Evolutionary conservation across 2,113 vertebrate genomes (phyloP), one percentile per base, ranked within the genome.

Genomic region (Hyaena hyaena): DNA sequence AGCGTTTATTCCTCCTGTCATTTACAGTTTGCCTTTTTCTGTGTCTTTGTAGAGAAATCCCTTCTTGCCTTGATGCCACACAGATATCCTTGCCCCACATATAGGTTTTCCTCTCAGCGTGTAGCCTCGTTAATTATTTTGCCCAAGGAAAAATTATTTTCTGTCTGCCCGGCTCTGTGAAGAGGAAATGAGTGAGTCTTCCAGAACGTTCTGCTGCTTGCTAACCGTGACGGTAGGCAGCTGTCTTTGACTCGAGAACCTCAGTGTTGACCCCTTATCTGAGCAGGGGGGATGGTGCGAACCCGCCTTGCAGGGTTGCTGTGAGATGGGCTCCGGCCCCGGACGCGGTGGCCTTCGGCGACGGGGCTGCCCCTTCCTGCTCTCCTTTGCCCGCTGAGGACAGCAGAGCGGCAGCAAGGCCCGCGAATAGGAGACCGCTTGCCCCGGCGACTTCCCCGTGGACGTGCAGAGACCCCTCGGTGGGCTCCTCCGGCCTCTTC

Each of bases 291-390:
- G 28, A 43, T 33, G 33, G n/a, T 48, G 39, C 24, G n/a, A 69
- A 39, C 21, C 79, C 28, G n/a, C 28, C 19, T 68, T 9, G 35
- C 33, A 16, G 45, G 15, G 28, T 15, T 55, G 53, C 23, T 80
- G 76, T 84, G 76, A 53, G 39, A 66, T 35, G 35, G 35, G 35
- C 35, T 35, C 35, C 35, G 35, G 35, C 35, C 35, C 35, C n/a
- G 48, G 28, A 11, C 7, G 0, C 3, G 0, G 2, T 5, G n/a
- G 16, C 31, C 6, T 23, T 53, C 2, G 6, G 0, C 11, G 23
- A 19, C 0, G 4, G 0, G 19, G 6, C 28, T 39, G 0, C 17
- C 61, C 61, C 24, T 85, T 73, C 26, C 61, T 71, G 39, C n/a
- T 83, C 15, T 68, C 50, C 9, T 24, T 17, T 76, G 68, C 7